A percentile compares a stretch with the other conserved stretches of the same genome.
Evolutionary conservation across 2,888 invertebrate genomes (phyloP).

Genomic region (Bellardia pandia): DNA sequence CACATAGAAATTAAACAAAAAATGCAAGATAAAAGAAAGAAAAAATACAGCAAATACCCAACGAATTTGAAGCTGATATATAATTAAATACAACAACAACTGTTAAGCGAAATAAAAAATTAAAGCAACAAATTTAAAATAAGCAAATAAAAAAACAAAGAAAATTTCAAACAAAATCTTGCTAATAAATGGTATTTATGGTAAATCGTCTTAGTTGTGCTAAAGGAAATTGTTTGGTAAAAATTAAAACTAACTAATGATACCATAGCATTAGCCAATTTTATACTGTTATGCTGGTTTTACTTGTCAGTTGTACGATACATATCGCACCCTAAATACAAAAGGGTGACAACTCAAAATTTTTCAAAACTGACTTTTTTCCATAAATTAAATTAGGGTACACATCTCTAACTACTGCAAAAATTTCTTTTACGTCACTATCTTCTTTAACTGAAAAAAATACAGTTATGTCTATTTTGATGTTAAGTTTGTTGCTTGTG

Average conservation of each 20-base stretch:
- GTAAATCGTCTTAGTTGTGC: neutral
- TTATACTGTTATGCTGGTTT: neutral
- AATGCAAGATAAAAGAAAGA: neutral
- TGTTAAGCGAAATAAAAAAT: neutral
- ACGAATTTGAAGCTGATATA: conserved; percentile 27
- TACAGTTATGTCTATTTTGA: too few species aligned
- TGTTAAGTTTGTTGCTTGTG: too few species aligned
- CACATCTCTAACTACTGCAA: too few species aligned
- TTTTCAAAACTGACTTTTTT: too few species aligned
- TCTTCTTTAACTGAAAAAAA: too few species aligned
- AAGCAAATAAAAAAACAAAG: neutral
- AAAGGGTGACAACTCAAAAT: too few species aligned
- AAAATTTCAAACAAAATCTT: neutral
- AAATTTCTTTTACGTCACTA: too few species aligned
- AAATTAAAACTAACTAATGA: neutral
- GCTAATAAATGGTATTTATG: neutral
- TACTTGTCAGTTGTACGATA: too few species aligned
- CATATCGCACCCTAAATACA: too few species aligned
- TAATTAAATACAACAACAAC: conserved; percentile 28
- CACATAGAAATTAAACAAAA: conserved; percentile 23
- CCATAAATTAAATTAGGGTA: too few species aligned
- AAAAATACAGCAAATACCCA: neutral
- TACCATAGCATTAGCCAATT: conserved; percentile 4
- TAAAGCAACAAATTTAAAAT: conserved; percentile 23
- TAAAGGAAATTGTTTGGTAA: conserved; percentile 10